phyloP scores from a whole-genome alignment of 1,140 invertebrate genomes.

The Megalopta genalis region DNA sequence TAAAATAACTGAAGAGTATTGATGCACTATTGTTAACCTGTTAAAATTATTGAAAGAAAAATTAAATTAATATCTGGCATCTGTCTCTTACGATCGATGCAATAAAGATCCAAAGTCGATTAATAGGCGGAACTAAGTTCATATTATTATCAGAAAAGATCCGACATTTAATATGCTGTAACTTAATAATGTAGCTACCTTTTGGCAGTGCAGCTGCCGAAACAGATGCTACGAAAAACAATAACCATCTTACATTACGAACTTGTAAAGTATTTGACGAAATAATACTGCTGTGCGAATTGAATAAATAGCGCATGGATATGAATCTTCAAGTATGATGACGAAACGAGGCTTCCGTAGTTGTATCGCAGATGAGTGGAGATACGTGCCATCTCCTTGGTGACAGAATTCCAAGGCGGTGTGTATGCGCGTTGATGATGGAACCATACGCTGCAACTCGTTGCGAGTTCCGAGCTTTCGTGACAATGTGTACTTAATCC shows the following conservation, averaged over 20 bases:
- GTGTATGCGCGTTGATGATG: too few relatives aligned
- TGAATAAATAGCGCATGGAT: conserved; percentile 7
- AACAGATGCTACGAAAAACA: not conserved
- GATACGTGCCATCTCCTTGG: conserved; percentile 64
- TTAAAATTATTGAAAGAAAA: too few relatives aligned
- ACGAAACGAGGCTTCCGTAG: conserved; percentile 27
- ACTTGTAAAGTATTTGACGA: not conserved
- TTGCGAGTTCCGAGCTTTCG: not conserved
- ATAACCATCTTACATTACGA: not conserved
- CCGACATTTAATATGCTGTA: too few relatives aligned
- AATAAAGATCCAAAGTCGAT: too few relatives aligned
- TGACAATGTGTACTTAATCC: conserved; percentile 27
- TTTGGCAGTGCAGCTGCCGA: too few relatives aligned
- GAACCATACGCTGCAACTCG: not conserved
- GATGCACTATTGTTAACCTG: too few relatives aligned
- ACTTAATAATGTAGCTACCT: too few relatives aligned
- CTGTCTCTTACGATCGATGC: too few relatives aligned
- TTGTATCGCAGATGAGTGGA: conserved; percentile 20
- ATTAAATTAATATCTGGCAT: too few relatives aligned
- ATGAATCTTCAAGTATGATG: conserved; percentile 10
- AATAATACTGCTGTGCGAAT: not conserved
- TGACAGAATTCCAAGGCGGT: conserved; percentile 35
- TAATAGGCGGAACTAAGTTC: too few relatives aligned
- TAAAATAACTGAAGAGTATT: too few relatives aligned
- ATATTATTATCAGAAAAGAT: too few relatives aligned